These are phyloP conservation scores for Prosapia bicincta DNA, from an alignment of 2,888 invertebrate genomes.

Conservation along the genomic window DNA sequence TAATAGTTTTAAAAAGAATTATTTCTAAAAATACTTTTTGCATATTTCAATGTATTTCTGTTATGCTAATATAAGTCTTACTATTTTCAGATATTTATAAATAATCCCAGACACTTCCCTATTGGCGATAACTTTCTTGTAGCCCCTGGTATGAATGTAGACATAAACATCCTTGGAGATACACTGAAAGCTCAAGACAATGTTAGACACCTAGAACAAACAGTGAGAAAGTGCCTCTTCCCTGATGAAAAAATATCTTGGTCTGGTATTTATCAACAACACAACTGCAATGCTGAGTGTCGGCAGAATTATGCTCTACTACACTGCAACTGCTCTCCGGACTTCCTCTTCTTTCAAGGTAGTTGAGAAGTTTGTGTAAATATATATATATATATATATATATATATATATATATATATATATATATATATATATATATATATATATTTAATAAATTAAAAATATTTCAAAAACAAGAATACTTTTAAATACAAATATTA, in stretches of 20 bases:
- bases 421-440: too few species aligned
- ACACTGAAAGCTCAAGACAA: slow-evolving; percentile 36
- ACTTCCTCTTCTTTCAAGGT: slow-evolving; percentile 40
- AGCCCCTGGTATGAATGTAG: slow-evolving; percentile 37
- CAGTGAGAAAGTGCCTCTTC: slow-evolving; percentile 39
- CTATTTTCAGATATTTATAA: slow-evolving; percentile 37
- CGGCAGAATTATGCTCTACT: slow-evolving; percentile 39
- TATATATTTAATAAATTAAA: too few species aligned
- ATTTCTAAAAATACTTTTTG: too few species aligned
- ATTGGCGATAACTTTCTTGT: slow-evolving; percentile 39
- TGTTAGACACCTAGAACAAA: slow-evolving; percentile 31
- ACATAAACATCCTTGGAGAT: slow-evolving; percentile 40
- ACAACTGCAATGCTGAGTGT: slow-evolving; percentile 43
- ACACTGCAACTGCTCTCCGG: slow-evolving; percentile 43
- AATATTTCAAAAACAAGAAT: too few species aligned
- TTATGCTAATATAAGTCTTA: background rate
- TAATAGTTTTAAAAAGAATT: too few species aligned
- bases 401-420: too few species aligned
- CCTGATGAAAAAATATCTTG: slow-evolving; percentile 35
- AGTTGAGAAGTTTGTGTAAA: slow-evolving; percentile 30
- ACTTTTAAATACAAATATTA: too few species aligned
- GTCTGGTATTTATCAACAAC: slow-evolving; percentile 37
- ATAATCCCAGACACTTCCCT: slow-evolving; percentile 40
- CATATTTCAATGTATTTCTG: background rate
- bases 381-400: too few species aligned